Conservation (phyloP, 1,140 invertebrate species). For the Hylyphantes graminicola region DNA sequence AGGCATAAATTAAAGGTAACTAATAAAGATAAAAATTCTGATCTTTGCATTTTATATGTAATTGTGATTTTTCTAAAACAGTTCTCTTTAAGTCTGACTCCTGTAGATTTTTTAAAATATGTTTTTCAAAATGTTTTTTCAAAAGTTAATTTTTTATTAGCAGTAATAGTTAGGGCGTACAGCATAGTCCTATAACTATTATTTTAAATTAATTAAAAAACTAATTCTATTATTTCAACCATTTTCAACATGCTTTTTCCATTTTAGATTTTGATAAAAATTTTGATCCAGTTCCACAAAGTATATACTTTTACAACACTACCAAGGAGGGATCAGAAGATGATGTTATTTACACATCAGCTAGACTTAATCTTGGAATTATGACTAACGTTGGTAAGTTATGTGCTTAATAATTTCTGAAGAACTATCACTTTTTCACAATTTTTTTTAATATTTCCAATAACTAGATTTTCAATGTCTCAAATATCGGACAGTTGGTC, state of each 20-base stretch:
- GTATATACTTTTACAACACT: constrained; percentile 60
- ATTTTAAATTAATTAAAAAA: neutral
- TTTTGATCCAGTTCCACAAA: constrained; percentile 61
- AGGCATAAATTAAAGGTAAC: too few species aligned
- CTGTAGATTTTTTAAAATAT: too few species aligned
- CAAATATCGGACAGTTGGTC: too few species aligned
- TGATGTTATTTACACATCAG: constrained; percentile 50
- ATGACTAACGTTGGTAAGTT: constrained; percentile 62
- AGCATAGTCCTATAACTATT: neutral
- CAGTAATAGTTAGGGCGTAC: neutral
- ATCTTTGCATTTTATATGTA: neutral
- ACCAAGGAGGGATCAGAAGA: constrained; percentile 51
- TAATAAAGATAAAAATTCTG: too few species aligned
- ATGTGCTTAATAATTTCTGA: neutral
- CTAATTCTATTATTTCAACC: neutral
- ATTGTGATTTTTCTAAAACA: too few species aligned
- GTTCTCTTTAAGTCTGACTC: too few species aligned
- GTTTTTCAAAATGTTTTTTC: too few species aligned
- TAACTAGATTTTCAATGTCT: too few species aligned
- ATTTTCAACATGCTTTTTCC: neutral
- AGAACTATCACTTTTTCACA: too few species aligned
- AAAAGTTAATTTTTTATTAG: too few species aligned
- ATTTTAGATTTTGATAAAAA: constrained; percentile 61
- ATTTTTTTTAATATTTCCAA: too few species aligned
- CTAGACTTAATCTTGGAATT: constrained; percentile 60